These are phyloP conservation scores for Zaprionus tsacasi DNA, from an alignment of 1,140 invertebrate species.

Conservation along the genomic window DNA sequence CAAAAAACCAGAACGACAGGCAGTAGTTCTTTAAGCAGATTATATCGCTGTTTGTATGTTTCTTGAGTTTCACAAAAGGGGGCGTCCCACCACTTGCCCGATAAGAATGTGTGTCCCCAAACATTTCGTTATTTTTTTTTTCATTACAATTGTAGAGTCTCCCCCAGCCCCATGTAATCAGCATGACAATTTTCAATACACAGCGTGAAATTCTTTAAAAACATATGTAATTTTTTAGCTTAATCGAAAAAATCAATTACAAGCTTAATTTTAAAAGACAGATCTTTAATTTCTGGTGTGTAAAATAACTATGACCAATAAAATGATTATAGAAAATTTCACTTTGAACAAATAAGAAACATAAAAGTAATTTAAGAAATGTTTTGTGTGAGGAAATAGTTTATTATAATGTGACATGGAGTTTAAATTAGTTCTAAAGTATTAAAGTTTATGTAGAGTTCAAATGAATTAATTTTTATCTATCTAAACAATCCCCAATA, in stretches of 20 bases:
- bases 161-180: background rate
- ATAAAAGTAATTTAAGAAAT: no score
- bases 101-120: slow-evolving; percentile 41
- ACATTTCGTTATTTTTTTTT: background rate
- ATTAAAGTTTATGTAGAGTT: background rate
- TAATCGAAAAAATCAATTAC: no score
- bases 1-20: slow-evolving; percentile 3
- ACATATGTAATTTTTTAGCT: no score
- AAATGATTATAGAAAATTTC: no score
- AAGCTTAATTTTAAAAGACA: no score
- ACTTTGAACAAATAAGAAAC: no score
- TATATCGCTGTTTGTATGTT: slow-evolving; percentile 24
- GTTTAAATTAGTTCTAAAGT: background rate
- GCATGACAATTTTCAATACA: background rate
- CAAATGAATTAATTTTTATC: background rate
- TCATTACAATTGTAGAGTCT: background rate
- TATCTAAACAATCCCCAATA: background rate
- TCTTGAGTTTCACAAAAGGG: background rate
- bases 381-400: background rate
- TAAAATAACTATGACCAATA: no score
- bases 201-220: no score
- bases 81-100: slow-evolving; percentile 48
- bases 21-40: slow-evolving; percentile 31
- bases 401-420: no score
- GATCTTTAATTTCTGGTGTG: no score